Base-by-base conservation (phyloP, 2,888 invertebrate species). In the Ganaspis brasiliensis region DNA sequence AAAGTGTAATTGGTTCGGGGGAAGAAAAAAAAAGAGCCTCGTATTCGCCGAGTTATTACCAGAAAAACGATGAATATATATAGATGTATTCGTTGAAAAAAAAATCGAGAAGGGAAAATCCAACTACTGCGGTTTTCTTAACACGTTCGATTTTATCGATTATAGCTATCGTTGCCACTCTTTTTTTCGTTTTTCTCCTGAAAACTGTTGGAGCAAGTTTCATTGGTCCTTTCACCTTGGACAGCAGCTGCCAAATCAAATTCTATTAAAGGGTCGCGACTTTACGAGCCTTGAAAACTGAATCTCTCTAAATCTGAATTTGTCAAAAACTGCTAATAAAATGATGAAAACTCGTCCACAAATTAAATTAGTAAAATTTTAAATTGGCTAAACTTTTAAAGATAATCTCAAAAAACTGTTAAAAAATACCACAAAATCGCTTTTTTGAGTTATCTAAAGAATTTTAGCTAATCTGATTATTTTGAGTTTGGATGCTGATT, bases 191-290 rank as follows among this genome's bases (percentile, higher is more conserved):
- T 72, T 31, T 31, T 55, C 9, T 35, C 12, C 12, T 0, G 8
- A 14, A 37, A 40, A 37, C 14, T 63, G 40, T 40, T 21, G 19
- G 40, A 76, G 70, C 73, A 78, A 77, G 74, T 78, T 79, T 61
- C 77, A 74, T 26, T 71, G 21, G 73, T 76, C 75, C 80, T 45
- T 77, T 81, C 75, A 81, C 71, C 81, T 57, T 73, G 72, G 74
- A 76, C 79, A 75, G 74, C 79, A 79, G 80, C 76, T 79, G 82
- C 72, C 78, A 72, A 85, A 84, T 85, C 82, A 81, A 86, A 84
- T 83, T 82, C 80, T 81, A 84, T 85, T 84, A 79, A 79, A 79
- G 76, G 82, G 79, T 79, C 81, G 72, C 79, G 77, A 77, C 70
- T 85, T 84, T 84, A 85, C 82, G 83, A 82, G n/a, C 72, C 72